These are phyloP conservation scores for Pelobates fuscus DNA, from an alignment of 2,113 vertebrate genomes.

Conservation along the genomic window DNA sequence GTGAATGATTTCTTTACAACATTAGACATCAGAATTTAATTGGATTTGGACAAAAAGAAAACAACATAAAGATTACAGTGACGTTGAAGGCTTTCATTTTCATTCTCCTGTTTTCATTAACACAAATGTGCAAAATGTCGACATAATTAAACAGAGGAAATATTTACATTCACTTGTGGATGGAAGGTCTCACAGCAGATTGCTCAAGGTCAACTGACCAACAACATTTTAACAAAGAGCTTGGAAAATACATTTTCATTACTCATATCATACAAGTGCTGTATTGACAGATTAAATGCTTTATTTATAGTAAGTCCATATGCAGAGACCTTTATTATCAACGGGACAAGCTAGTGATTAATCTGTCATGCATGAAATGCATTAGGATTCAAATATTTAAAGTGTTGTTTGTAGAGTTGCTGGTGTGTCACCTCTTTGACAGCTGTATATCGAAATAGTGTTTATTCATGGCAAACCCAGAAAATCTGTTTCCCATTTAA, in stretches of 20 bases:
- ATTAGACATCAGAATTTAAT: background rate
- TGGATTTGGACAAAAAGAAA: background rate
- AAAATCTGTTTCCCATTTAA: no score
- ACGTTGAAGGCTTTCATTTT: background rate
- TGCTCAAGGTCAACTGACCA: background rate
- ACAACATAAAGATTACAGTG: background rate
- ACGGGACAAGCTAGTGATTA: background rate
- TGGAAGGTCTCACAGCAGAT: constrained; percentile 25
- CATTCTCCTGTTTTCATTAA: background rate
- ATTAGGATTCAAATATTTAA: background rate
- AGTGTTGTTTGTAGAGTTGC: background rate
- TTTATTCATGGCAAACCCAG: no score
- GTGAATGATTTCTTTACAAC: no score
- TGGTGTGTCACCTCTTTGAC: background rate
- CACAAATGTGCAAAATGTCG: no score
- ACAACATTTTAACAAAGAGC: background rate
- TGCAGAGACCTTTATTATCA: background rate
- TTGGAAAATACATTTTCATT: background rate
- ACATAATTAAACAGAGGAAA: constrained; percentile 6
- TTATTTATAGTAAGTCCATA: background rate
- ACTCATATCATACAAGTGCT: background rate
- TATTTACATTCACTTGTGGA: background rate
- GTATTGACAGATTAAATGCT: background rate
- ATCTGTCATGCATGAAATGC: background rate
- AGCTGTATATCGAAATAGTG: background rate